These are phyloP conservation scores for Herpetotheres cachinnans DNA, from an alignment of 2,113 vertebrate species.

Conservation along the genomic window DNA sequence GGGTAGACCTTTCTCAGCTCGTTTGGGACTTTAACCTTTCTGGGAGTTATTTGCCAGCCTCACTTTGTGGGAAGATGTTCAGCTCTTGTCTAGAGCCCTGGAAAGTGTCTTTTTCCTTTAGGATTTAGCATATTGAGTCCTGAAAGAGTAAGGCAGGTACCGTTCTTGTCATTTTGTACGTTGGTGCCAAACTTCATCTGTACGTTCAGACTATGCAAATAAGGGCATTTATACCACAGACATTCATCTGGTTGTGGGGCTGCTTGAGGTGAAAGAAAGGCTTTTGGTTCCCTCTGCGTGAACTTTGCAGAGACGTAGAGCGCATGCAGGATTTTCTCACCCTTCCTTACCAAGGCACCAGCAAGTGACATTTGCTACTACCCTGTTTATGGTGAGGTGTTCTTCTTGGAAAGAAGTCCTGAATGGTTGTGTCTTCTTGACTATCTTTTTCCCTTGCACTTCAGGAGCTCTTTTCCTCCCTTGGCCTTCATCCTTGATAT, in stretches of 20 bases:
- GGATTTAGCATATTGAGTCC: background rate
- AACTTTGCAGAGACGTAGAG: background rate
- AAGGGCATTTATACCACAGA: background rate
- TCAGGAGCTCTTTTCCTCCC: background rate
- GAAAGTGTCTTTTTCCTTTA: background rate
- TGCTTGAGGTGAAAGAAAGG: background rate
- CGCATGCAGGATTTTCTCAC: background rate
- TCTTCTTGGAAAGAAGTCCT: background rate
- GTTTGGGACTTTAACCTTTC: background rate
- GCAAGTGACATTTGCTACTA: background rate
- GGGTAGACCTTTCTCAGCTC: background rate
- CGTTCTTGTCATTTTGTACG: background rate
- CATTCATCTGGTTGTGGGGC: background rate
- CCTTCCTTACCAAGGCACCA: background rate
- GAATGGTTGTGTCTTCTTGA: background rate
- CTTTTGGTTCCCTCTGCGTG: background rate
- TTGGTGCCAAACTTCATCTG: background rate
- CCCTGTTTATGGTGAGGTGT: accelerated
- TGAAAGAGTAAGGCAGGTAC: background rate
- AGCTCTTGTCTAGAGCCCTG: background rate
- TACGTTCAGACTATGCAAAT: background rate
- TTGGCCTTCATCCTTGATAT: background rate
- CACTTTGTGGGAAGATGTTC: background rate
- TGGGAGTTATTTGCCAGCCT: background rate
- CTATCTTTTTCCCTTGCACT: background rate